phyloP scores from a whole-genome alignment of 2,888 invertebrate species.

The Pheosia gnoma region DNA sequence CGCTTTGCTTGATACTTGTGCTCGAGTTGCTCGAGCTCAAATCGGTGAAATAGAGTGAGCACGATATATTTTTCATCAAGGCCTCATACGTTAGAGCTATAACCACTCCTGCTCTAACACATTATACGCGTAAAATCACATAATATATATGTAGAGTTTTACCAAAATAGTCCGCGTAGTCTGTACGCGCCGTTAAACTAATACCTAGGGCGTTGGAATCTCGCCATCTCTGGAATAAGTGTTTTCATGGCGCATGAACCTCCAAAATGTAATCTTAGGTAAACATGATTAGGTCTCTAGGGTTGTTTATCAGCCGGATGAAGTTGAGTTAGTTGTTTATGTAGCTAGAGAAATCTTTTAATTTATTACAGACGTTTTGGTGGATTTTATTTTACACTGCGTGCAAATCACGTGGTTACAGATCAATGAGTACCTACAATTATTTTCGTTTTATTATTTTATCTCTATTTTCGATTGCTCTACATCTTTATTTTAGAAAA shows the following conservation, averaged over 20 bases:
- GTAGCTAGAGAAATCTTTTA: neutral
- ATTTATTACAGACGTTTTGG: neutral
- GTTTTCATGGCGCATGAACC: constrained; percentile 11
- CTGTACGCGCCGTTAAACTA: constrained; percentile 42
- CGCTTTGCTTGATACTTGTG: no score
- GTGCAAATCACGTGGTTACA: no score
- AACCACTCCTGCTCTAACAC: neutral
- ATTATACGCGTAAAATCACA: neutral
- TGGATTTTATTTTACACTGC: neutral
- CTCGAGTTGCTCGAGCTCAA: no score
- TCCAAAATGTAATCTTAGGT: constrained; percentile 2
- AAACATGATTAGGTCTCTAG: constrained; percentile 1
- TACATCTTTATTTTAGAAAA: no score
- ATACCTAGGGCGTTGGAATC: constrained; percentile 44
- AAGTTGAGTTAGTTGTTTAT: neutral
- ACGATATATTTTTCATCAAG: no score
- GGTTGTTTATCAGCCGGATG: neutral
- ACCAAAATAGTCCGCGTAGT: neutral
- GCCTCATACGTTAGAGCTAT: no score
- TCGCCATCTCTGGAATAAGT: constrained; percentile 20
- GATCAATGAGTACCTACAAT: no score
- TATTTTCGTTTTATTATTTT: no score
- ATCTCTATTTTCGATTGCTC: no score
- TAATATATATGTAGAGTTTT: neutral
- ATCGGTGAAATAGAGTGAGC: no score